These are phyloP conservation scores for Drosophila parthenogenetica DNA, from an alignment of 2,888 invertebrate genomes.

Conservation along the genomic window DNA sequence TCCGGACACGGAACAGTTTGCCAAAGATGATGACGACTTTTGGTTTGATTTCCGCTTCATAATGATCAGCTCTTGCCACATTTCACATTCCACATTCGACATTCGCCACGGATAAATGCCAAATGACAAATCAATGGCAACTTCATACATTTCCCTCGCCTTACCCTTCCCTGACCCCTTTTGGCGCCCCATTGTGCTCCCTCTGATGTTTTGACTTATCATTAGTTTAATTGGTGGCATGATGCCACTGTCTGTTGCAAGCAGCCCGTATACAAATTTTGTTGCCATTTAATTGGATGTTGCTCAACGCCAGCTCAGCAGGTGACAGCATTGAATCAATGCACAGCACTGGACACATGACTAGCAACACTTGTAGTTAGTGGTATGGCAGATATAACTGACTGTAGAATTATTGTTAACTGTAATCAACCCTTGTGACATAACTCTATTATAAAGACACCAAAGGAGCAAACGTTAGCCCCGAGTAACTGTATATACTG, in stretches of 20 bases:
- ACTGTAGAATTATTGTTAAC: neutral
- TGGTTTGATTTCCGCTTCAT: conserved; percentile 24
- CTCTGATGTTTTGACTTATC: conserved; percentile 78
- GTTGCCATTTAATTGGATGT: conserved; percentile 75
- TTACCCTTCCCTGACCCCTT: neutral
- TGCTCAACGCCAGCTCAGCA: conserved; percentile 43
- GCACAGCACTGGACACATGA: neutral
- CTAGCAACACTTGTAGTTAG: neutral
- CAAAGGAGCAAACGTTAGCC: too few relatives aligned
- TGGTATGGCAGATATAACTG: neutral
- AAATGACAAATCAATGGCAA: conserved; percentile 47
- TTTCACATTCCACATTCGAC: conserved; percentile 6
- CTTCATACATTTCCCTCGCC: neutral
- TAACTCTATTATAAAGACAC: too few relatives aligned
- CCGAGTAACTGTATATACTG: too few relatives aligned
- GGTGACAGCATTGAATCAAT: conserved; percentile 36
- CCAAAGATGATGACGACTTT: conserved; percentile 43
- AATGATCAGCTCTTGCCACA: conserved; percentile 44
- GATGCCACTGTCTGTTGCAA: conserved; percentile 61
- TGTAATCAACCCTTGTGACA: too few relatives aligned
- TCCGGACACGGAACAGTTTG: conserved; percentile 42
- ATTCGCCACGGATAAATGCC: conserved; percentile 28
- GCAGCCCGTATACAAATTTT: conserved; percentile 27
- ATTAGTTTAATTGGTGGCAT: conserved; percentile 84
- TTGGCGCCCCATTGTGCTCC: conserved; percentile 5